Percentiles rank a stretch among this genome's conserved stretches.
Evolutionary conservation across 2,888 invertebrate genomes (phyloP).

Genomic region (Acrobeloides nanus): DNA sequence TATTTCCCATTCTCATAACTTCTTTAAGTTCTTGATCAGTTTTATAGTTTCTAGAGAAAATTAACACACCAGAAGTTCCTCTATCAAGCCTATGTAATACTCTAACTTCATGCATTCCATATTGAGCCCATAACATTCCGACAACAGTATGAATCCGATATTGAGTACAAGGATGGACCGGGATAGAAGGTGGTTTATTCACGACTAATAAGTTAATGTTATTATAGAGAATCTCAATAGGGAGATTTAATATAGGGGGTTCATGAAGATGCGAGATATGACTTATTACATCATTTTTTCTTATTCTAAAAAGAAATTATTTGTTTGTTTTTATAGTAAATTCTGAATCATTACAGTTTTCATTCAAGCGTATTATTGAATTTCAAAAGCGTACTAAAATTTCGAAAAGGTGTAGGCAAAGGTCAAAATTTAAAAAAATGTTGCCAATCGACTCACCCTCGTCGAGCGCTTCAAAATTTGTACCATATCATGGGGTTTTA

Average conservation of each 20-base stretch:
- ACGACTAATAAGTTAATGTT: constrained; percentile 95
- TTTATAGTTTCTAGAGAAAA: constrained; percentile 85
- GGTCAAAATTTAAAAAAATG: no score
- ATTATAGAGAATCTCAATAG: constrained; percentile 88
- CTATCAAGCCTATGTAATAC: constrained; percentile 62
- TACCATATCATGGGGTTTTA: no score
- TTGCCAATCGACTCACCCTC: no score
- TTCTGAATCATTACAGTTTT: no score
- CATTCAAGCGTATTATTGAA: no score
- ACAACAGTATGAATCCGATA: constrained; percentile 91
- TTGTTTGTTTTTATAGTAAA: no score
- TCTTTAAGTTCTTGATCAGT: no score
- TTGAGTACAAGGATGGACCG: constrained; percentile 82
- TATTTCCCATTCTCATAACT: constrained; percentile 76
- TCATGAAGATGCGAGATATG: constrained; percentile 32
- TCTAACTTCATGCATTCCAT: constrained; percentile 20
- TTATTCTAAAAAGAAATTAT: no score
- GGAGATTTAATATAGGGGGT: constrained; percentile 34
- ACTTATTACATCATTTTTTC: no score
- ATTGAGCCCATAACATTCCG: constrained; percentile 18
- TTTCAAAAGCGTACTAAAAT: no score
- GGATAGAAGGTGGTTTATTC: constrained; percentile 50
- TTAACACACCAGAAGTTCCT: constrained; percentile 82
- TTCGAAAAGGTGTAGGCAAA: no score
- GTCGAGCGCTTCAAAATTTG: no score